phyloP scores from a whole-genome alignment of 2,797 vertebrate species.

The Oceanodroma leucorhoa region DNA sequence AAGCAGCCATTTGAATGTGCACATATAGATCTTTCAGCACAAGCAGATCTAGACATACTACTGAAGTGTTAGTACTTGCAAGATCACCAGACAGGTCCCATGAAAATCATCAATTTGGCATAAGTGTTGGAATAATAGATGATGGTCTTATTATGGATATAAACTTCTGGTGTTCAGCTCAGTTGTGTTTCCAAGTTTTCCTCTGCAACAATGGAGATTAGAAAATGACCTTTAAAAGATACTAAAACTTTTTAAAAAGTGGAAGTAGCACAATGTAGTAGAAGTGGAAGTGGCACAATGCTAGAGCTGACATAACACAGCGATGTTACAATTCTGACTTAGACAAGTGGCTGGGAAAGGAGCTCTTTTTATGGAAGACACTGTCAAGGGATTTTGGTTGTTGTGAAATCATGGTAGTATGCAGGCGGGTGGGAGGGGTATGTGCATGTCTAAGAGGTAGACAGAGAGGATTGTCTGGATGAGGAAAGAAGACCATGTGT shows the following conservation, averaged over 20 bases:
- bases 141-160: background rate
- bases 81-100: background rate
- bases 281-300: background rate
- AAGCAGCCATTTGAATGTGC: background rate
- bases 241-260: background rate
- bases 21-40: background rate
- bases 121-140: background rate
- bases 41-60: background rate
- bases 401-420: background rate
- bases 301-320: background rate
- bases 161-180: background rate
- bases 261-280: background rate
- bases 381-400: background rate
- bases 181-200: background rate
- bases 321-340: background rate
- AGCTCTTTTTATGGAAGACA: background rate
- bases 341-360: background rate
- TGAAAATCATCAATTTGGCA: background rate
- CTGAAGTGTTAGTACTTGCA: background rate
- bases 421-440: no score
- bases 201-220: background rate
- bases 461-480: background rate
- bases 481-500: background rate
- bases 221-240: background rate
- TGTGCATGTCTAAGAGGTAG: background rate